Evolutionary conservation across 2,797 vertebrate genomes (phyloP).

Genomic region (Sebastes oblongus): DNA sequence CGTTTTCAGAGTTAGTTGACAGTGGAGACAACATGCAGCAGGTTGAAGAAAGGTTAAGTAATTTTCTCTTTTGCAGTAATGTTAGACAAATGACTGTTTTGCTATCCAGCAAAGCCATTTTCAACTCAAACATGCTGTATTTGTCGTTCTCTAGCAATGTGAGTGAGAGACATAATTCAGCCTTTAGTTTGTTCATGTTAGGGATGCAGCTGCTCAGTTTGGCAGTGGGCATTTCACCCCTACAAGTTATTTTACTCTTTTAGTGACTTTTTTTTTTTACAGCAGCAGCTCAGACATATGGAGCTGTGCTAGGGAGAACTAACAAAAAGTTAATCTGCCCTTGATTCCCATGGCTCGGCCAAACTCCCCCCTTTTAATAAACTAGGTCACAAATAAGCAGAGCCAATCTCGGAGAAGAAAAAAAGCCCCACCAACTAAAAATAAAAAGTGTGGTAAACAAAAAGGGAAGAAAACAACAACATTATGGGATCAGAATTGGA

Average conservation of each 20-base stretch:
- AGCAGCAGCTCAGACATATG: conserved; percentile 65
- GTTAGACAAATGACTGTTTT: conserved; percentile 14
- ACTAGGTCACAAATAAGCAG: conserved; percentile 80
- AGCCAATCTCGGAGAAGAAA: conserved; percentile 67
- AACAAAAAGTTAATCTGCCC: conserved; percentile 76
- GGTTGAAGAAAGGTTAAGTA: conserved; percentile 20
- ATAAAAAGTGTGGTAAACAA: conserved; percentile 48
- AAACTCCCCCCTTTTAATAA: conserved; percentile 69
- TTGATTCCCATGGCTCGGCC: conserved; percentile 72
- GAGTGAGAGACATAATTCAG: conserved; percentile 12
- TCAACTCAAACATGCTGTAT: conserved; percentile 11
- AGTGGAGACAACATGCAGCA: conserved; percentile 30
- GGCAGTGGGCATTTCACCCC: conserved; percentile 18
- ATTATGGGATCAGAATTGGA: conserved; percentile 66
- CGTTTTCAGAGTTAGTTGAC: conserved; percentile 19
- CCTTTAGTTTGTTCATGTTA: conserved; percentile 10
- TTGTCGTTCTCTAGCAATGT: conserved; percentile 8
- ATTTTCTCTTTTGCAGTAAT: conserved; percentile 19
- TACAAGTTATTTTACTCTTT: conserved; percentile 38
- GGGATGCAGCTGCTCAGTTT: conserved; percentile 15
- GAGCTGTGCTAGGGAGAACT: conserved; percentile 63
- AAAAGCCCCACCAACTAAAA: conserved; percentile 62
- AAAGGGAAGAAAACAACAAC: conserved; percentile 47
- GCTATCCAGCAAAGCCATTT: conserved; percentile 21
- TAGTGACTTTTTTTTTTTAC: conserved; percentile 24